These are phyloP conservation scores for Montipora capitata DNA, from an alignment of 92 coral and sea anemone species.

Conservation along the genomic window DNA sequence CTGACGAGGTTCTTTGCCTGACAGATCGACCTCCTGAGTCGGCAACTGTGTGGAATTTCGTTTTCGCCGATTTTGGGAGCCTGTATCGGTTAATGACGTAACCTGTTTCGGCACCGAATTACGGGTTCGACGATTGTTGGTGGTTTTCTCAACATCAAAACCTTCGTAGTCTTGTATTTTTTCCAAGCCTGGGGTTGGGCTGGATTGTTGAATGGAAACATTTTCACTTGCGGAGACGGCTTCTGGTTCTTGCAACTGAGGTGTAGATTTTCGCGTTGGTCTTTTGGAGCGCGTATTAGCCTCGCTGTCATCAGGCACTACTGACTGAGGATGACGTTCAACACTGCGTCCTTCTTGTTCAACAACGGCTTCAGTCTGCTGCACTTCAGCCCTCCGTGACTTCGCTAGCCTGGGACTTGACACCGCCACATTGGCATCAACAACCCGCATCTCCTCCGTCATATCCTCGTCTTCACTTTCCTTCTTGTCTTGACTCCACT, in stretches of 20 bases:
- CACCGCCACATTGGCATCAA: not conserved
- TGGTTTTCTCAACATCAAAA: not conserved
- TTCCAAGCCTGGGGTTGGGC: not conserved
- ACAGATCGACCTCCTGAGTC: slow-evolving; percentile 4
- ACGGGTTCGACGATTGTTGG: slow-evolving; percentile 34
- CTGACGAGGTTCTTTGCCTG: not conserved
- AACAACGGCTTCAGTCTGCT: not conserved
- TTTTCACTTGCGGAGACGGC: not conserved
- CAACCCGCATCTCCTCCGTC: not conserved
- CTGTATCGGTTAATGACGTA: not conserved
- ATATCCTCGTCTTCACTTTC: not conserved
- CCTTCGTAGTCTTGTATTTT: not conserved
- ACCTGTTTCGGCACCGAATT: slow-evolving; percentile 7
- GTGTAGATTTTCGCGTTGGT: slow-evolving; percentile 19
- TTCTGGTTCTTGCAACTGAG: not conserved
- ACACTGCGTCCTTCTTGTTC: not conserved
- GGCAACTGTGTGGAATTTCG: not conserved
- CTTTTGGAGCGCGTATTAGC: slow-evolving; percentile 5
- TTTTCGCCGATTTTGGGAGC: slow-evolving; percentile 15
- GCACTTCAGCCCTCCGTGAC: not conserved
- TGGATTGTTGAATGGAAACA: not conserved
- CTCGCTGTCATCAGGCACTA: not conserved
- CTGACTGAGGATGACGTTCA: not conserved
- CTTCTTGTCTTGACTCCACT: not conserved
- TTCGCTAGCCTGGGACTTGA: not conserved